Conservation (phyloP, 2,888 invertebrate genomes). For the Xestia ashworthii region DNA sequence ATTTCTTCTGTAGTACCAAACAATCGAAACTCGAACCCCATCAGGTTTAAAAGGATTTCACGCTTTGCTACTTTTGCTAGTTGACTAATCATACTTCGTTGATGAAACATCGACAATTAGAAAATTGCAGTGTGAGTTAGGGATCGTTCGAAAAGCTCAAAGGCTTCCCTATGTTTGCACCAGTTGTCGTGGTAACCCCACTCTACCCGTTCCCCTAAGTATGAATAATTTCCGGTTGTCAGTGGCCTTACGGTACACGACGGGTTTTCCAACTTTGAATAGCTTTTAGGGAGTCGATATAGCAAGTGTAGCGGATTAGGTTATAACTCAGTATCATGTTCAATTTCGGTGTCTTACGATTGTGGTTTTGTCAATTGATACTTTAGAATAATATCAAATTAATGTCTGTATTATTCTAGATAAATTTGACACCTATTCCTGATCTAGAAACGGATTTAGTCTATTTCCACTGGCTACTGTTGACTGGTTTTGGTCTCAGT, state of each 20-base stretch:
- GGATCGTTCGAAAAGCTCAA: constrained; percentile 62
- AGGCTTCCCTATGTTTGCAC: constrained; percentile 85
- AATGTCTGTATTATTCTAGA: not conserved
- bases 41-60: constrained; percentile 49
- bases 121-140: constrained; percentile 43
- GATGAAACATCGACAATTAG: constrained; percentile 64
- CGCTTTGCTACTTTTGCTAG: constrained; percentile 37
- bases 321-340: constrained; percentile 24
- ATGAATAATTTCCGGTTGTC: constrained; percentile 86
- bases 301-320: constrained; percentile 33
- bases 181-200: constrained; percentile 85
- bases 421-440: constrained; percentile 6
- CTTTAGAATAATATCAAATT: constrained; percentile 44
- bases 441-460: constrained; percentile 3
- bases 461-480: not conserved
- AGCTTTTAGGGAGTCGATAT: constrained; percentile 59
- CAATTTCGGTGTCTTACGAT: constrained; percentile 18
- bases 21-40: constrained; percentile 29
- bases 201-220: constrained; percentile 71
- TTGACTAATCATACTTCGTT: constrained; percentile 63
- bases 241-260: constrained; percentile 60
- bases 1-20: constrained; percentile 34
- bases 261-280: constrained; percentile 61
- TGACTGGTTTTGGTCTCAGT: not conserved
- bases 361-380: constrained; percentile 40